A percentile compares a stretch with the other conserved stretches of the same genome.
Evolutionary conservation across 2,797 vertebrate species (phyloP).

Genomic region (Tapera naevia): DNA sequence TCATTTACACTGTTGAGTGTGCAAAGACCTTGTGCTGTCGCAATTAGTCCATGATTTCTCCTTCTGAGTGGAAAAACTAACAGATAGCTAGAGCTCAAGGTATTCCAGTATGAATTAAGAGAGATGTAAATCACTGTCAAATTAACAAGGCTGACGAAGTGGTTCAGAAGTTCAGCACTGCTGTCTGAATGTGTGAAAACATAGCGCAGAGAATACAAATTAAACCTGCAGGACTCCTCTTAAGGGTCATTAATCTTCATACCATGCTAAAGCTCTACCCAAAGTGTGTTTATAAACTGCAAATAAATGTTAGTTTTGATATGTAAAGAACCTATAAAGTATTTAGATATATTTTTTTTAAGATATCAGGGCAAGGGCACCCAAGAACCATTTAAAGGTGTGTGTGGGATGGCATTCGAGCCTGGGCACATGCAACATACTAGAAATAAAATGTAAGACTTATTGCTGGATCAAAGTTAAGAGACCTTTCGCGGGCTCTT

Average conservation of each 20-base stretch:
- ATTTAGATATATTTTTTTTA: background rate
- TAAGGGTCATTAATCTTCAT: conserved; percentile 48
- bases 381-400: background rate
- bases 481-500: background rate
- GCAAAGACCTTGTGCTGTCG: background rate
- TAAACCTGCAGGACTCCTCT: conserved; percentile 34
- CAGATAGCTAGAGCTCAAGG: conserved; percentile 7
- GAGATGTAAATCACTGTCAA: conserved; percentile 57
- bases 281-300: background rate
- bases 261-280: background rate
- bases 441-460: background rate
- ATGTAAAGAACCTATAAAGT: background rate
- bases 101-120: conserved; percentile 29
- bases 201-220: background rate
- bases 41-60: background rate
- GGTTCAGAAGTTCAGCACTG: conserved; percentile 50
- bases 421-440: background rate
- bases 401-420: background rate
- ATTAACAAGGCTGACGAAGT: conserved; percentile 44
- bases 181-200: conserved; percentile 33
- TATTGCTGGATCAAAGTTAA: background rate
- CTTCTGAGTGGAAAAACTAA: background rate
- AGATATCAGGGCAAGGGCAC: background rate
- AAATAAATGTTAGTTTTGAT: background rate
- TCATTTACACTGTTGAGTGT: background rate